These are phyloP conservation scores for Microtus ochrogaster DNA, from an alignment of 2,113 vertebrate genomes.

Conservation along the genomic window DNA sequence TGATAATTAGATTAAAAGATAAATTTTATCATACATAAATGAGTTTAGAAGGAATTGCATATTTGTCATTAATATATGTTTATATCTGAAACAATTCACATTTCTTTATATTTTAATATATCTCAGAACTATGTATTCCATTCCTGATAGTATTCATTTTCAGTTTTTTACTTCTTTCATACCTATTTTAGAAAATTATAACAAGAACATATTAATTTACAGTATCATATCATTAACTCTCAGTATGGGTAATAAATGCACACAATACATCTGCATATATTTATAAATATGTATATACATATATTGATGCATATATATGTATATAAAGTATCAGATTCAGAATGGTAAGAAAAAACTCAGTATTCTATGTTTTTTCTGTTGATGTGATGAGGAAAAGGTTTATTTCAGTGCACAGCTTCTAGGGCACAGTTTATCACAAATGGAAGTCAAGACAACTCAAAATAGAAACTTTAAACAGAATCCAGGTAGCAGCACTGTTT, in stretches of 20 bases:
- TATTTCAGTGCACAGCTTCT: no score
- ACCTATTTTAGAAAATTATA: not conserved
- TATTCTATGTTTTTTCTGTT: not conserved
- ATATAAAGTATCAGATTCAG: not conserved
- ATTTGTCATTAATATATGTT: not conserved
- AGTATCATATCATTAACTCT: not conserved
- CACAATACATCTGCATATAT: not conserved
- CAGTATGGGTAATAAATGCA: not conserved
- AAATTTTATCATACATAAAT: conserved; percentile 15
- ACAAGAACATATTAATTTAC: not conserved
- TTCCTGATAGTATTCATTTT: not conserved
- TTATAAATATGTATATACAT: not conserved
- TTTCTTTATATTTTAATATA: conserved; percentile 16
- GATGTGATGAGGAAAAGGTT: not conserved
- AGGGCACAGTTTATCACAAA: not conserved
- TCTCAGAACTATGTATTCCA: conserved; percentile 16
- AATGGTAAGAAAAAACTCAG: not conserved
- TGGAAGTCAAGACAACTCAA: not conserved
- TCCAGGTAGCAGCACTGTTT: not conserved
- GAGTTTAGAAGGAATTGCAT: not conserved
- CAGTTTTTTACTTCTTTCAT: not conserved
- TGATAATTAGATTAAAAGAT: conserved; percentile 8
- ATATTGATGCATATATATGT: not conserved
- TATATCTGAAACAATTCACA: not conserved
- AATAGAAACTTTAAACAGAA: not conserved